A percentile compares a stretch with the other conserved stretches of the same genome.
Conservation (phyloP, 2,888 invertebrate species). For the Thymelicus acteon region DNA sequence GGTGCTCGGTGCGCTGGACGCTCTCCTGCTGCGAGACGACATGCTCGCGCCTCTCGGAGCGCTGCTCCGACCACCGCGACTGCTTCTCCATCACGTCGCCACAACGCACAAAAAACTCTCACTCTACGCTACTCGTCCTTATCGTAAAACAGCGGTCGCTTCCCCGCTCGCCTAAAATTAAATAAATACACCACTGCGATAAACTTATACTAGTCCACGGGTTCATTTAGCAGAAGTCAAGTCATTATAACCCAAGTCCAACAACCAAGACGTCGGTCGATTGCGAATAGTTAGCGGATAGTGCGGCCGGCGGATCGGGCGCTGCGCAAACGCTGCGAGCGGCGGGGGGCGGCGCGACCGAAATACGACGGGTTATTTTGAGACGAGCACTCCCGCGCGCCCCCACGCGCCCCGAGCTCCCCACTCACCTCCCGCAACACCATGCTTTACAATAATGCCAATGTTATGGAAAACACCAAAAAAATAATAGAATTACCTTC, state of each 20-base stretch:
- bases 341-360: slow-evolving; percentile 68
- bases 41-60: slow-evolving; percentile 64
- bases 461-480: slow-evolving; percentile 5
- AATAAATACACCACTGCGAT: slow-evolving; percentile 79
- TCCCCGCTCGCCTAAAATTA: slow-evolving; percentile 67
- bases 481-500: background rate
- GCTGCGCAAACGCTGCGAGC: slow-evolving; percentile 60
- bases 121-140: slow-evolving; percentile 78
- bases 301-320: slow-evolving; percentile 78
- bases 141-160: slow-evolving; percentile 63
- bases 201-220: slow-evolving; percentile 83
- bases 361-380: slow-evolving; percentile 82
- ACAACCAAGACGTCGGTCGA: slow-evolving; percentile 96
- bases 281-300: slow-evolving; percentile 96
- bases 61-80: slow-evolving; percentile 82
- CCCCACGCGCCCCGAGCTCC: slow-evolving; percentile 60
- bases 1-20: slow-evolving; percentile 88
- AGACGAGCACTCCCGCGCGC: slow-evolving; percentile 71
- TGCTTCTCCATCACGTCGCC: slow-evolving; percentile 91
- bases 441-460: slow-evolving; percentile 1
- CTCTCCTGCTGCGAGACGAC: slow-evolving; percentile 71
- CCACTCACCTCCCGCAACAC: slow-evolving; percentile 40
- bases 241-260: slow-evolving; percentile 90
- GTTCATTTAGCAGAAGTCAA: slow-evolving; percentile 90
- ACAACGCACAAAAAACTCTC: slow-evolving; percentile 80